Evolutionary conservation across 1,140 invertebrate species (phyloP), one percentile per base, ranked within the genome.

Genomic region (Drosophila aff.): DNA sequence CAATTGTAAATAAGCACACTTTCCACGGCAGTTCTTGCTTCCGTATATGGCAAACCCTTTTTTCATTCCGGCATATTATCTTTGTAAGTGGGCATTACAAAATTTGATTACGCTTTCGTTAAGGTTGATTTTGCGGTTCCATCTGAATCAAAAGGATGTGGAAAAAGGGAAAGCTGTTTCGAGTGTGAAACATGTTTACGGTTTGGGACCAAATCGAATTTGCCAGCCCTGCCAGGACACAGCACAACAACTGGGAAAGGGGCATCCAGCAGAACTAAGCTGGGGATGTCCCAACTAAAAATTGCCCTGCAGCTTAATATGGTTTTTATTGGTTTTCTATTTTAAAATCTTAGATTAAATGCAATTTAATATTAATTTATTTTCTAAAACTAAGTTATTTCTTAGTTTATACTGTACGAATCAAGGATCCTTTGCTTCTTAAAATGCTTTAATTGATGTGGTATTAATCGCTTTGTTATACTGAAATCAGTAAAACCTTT

Each of bases 131-230:
- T 28, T 73, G 52, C 11, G 52, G 52, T 71, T 73, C 43, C 44
- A 71, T 73, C 69, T 31, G 58, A 49, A 50, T 50, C 43, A 71
- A 73, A 71, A 50, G 53, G 36, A 60, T 49, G 7, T 1, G 7
- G n/a, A 23, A 50, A 44, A 72, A 36, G 33, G 21, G 16, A 16
- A 43, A 18, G 16, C 46, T 47, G 71, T 40, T 47, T 28, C 55
- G 55, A 59, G 60, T 61, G 40, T 40, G 55, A 73, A 73, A 73
- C 55, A 73, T 74, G 47, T 74, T 72, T 26, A 26, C 38, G 68
- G 46, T 38, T 71, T 40, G 65, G 43, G 33, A 47, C 36, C 68
- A 72, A 71, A 72, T 72, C 66, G 68, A 71, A 71, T 71, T 71
- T 72, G 33, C 21, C 66, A 59, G 52, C 7, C 13, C 53, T 26